phyloP scores from a whole-genome alignment of 1,140 invertebrate species.

The Aphis craccivora region DNA sequence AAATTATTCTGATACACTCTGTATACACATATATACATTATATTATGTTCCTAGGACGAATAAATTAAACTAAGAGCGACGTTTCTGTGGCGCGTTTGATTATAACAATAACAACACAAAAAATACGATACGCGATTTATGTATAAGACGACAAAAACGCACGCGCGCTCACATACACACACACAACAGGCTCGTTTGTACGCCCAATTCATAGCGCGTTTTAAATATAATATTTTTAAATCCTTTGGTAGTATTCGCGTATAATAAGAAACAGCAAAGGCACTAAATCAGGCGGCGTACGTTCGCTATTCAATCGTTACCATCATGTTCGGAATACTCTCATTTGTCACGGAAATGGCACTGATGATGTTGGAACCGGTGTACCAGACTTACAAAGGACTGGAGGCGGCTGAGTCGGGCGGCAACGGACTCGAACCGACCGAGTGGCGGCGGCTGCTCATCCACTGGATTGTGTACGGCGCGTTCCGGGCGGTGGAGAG shows the following conservation, averaged over 20 bases:
- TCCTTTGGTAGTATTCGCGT: too few species aligned
- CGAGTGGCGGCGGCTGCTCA: background rate
- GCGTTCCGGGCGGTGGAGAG: background rate
- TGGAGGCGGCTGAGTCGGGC: background rate
- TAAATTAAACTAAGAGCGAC: background rate
- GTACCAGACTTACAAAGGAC: background rate
- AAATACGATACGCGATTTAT: background rate
- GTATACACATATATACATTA: background rate
- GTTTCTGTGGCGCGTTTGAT: background rate
- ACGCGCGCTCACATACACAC: too few species aligned
- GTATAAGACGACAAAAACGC: background rate
- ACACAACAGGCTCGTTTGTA: too few species aligned
- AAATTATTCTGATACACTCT: background rate
- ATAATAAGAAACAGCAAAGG: background rate
- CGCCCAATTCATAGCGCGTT: background rate
- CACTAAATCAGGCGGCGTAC: too few species aligned
- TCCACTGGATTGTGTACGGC: background rate
- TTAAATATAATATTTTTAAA: background rate
- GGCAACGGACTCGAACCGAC: background rate
- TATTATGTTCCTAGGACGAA: background rate
- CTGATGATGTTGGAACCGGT: constrained; percentile 5
- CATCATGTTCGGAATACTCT: background rate
- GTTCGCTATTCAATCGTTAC: background rate
- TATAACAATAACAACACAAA: background rate
- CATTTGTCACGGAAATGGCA: background rate